Evolutionary conservation across 2,888 invertebrate species (phyloP), one percentile per base, ranked within the genome.

Genomic region (Tachina grossa): DNA sequence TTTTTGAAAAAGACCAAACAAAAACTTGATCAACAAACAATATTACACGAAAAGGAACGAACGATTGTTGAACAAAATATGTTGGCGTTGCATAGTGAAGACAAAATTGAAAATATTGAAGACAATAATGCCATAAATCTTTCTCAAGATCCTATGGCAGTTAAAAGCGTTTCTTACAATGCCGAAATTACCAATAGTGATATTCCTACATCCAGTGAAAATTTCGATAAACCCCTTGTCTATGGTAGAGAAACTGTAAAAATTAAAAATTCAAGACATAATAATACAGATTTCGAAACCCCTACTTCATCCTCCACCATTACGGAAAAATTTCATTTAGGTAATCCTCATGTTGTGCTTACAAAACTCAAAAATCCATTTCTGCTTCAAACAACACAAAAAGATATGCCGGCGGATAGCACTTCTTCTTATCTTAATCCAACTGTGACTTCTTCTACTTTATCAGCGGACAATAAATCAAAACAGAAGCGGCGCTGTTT

Each of bases 321-420:
- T n/a, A 74, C 59, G 55, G 71, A 72, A 51, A 49, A 78, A 68
- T 83, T 61, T 16, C 22, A 59, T 61, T 53, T 78, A 71, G 74
- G 82, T 78, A 82, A 81, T 76, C 80, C 76, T 43, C 71, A 84
- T 45, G 71, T 84, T 61, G 49, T 68, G 16, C 72, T 84, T 14
- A 55, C 71, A 1, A 84, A 84, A 71, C 51, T 80, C 0, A 84
- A 80, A 55, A 5, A 45, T 51, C 47, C 47, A 3, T 61, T 45
- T 55, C 45, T 61, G n/a, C 14, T 43, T 19, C 39, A 22, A 55
- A 66, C 45, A 22, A 16, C 16, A 41, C 22, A 45, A 66, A 80
- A 80, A 47, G 45, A 47, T 51, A 57, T 65, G 10, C 59, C 45
- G 41, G 71, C 63, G 31, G 80, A 80, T 66, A 80, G 59, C 13